Conservation (phyloP, 2,797 vertebrate species). For the Amblyraja radiata region DNA sequence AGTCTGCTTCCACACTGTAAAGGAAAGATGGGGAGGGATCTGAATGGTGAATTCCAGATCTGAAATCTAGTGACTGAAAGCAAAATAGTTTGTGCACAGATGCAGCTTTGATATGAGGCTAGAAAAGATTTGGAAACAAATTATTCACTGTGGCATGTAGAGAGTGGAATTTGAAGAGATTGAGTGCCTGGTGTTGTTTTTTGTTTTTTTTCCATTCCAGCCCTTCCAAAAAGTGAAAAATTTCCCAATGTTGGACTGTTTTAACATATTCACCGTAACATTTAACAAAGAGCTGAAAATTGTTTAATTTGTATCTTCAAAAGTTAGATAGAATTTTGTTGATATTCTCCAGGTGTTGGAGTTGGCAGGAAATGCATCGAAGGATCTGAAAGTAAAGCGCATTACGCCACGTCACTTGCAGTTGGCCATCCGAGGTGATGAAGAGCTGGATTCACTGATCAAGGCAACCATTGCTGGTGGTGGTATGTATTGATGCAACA, state of each 20-base stretch:
- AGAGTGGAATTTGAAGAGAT: background rate
- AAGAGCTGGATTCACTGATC: constrained; percentile 92
- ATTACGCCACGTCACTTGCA: constrained; percentile 95
- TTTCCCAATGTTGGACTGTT: background rate
- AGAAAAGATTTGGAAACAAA: background rate
- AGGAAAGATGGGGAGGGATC: background rate
- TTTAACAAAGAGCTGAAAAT: too few species aligned
- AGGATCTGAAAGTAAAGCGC: constrained; percentile 95
- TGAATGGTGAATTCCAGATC: background rate
- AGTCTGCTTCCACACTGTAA: too few species aligned
- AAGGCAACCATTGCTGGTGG: constrained; percentile 92
- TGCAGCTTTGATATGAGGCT: background rate
- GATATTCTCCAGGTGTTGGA: constrained; percentile 74
- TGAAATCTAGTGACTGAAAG: too few species aligned
- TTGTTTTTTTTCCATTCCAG: background rate
- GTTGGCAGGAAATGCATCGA: constrained; percentile 92
- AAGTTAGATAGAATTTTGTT: background rate
- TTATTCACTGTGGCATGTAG: background rate
- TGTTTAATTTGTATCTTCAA: background rate
- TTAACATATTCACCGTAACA: background rate
- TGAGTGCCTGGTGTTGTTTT: background rate
- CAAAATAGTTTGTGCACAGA: background rate
- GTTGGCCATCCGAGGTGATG: constrained; percentile 89
- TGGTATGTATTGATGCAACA: constrained; percentile 56
- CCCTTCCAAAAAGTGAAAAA: background rate